Evolutionary conservation across 1,140 invertebrate species (phyloP), one percentile per base, ranked within the genome.

Genomic region (Trichonephila inaurata): DNA sequence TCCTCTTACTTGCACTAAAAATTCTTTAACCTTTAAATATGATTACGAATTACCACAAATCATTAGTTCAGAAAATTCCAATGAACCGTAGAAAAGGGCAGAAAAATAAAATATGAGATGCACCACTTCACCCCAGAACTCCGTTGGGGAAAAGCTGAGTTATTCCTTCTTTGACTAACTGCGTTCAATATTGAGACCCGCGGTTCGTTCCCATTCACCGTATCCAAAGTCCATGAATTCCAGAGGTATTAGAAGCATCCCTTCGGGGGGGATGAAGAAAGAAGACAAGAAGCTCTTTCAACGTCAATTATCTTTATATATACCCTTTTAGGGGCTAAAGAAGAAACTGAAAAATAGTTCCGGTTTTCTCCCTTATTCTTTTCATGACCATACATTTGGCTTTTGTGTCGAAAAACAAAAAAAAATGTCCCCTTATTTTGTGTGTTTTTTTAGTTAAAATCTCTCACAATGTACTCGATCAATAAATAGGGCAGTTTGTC

Each of bases 331-430:
- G 24, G 5, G 61, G 8, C 6, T 14, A 24, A 83, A 14, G 5
- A 60, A 87, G 64, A 87, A 60, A 40, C 40, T 64, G 85, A 64
- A 87, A 87, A 87, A 87, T 87, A 64, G 85, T 87, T 87, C 7
- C 0, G 85, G 85, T 12, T 24, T 62, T 18, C 21, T 21, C 60
- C 60, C 5, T 7, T 1, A 3, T 3, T 18, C 28, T 28, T 40
- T 40, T 28, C 72, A 77, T 40, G 28, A 16, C 33, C 72, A 33
- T 77, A 28, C 4, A 33, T 24, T 18, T 18, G 28, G 28, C 33
- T 40, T 33, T 77, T 77, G 72, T 33, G 28, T 18, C 28, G 28
- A 77, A 77, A 77, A 77, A 40, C 72, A 77, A 77, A 77, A 77
- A 77, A 77, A 14, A 16, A 16, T 6, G 1, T 40, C 5, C 12